A percentile compares a stretch with the other conserved stretches of the same genome.
These are phyloP conservation scores for Pagrus major DNA, from an alignment of 2,113 vertebrate genomes.

Conservation along the genomic window DNA sequence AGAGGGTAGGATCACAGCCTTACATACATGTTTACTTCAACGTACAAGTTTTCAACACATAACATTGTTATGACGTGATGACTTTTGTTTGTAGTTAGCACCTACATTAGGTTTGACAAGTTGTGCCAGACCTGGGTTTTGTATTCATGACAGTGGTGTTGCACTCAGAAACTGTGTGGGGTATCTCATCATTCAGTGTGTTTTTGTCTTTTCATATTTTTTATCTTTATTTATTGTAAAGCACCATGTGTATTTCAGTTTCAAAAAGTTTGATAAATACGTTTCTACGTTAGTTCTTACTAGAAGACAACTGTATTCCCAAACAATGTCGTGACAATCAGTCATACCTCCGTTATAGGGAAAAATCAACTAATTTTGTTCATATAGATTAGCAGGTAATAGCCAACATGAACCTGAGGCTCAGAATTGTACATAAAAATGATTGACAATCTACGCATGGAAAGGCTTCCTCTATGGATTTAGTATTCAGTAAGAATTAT, in stretches of 20 bases:
- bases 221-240: background rate
- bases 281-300: background rate
- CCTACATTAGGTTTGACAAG: too few species aligned
- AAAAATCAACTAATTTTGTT: background rate
- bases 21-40: too few species aligned
- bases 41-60: too few species aligned
- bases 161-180: too few species aligned
- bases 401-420: background rate
- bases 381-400: background rate
- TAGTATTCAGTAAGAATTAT: slow-evolving; percentile 5
- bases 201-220: background rate
- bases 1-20: too few species aligned
- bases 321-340: background rate
- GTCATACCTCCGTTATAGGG: background rate
- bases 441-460: background rate
- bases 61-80: too few species aligned
- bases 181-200: background rate
- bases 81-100: too few species aligned
- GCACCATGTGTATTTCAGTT: background rate
- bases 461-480: slow-evolving; percentile 11
- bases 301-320: background rate
- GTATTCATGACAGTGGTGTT: too few species aligned
- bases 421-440: background rate
- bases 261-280: background rate
- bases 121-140: too few species aligned